A percentile compares a stretch with the other conserved stretches of the same genome.
phyloP scores from a whole-genome alignment of 2,888 invertebrate species.

The Volucella zonaria region DNA sequence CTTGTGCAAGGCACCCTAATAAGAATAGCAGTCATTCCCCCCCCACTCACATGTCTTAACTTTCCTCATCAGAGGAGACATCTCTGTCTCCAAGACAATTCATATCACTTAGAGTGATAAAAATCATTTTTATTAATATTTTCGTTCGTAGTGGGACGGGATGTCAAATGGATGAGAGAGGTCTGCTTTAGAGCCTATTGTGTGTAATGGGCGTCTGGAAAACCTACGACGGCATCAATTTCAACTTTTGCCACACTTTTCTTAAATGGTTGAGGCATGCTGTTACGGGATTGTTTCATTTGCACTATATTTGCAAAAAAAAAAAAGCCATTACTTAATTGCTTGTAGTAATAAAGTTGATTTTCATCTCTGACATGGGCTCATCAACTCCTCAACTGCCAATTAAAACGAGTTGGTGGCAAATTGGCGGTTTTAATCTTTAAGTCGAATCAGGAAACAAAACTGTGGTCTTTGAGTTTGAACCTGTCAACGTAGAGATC shows the following conservation, averaged over 20 bases:
- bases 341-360: constrained; percentile 4
- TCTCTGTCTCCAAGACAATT: constrained; percentile 60
- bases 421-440: no score
- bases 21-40: background rate
- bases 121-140: constrained; percentile 52
- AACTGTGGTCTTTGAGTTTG: no score
- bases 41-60: constrained; percentile 14
- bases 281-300: background rate
- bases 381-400: no score
- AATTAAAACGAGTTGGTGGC: no score
- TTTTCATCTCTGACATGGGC: background rate
- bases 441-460: no score
- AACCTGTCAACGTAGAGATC: no score
- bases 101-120: constrained; percentile 69
- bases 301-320: background rate
- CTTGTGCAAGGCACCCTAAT: constrained; percentile 44
- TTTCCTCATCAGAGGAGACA: constrained; percentile 14
- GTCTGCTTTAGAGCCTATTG: constrained; percentile 30
- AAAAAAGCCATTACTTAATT: constrained; percentile 3
- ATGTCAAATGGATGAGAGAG: constrained; percentile 15
- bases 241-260: constrained; percentile 60
- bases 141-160: constrained; percentile 29
- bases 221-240: constrained; percentile 52
- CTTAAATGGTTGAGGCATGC: background rate
- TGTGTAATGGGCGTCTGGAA: constrained; percentile 5